phyloP scores from a whole-genome alignment of 2,888 invertebrate genomes.

The Therioaphis trifolii region DNA sequence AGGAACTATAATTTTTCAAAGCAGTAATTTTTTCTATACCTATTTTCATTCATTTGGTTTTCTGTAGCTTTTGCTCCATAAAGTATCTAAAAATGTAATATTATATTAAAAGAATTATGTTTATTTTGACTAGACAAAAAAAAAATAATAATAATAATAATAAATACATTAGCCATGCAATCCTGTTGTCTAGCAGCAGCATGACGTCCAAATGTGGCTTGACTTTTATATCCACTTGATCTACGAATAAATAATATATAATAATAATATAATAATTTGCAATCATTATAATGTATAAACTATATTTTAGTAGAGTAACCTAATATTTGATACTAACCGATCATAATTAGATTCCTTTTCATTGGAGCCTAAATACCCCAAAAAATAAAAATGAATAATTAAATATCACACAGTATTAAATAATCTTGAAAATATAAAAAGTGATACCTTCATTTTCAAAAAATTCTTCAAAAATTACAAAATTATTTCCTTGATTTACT shows the following conservation, averaged over 20 bases:
- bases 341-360: neutral
- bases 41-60: neutral
- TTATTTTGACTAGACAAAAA: neutral
- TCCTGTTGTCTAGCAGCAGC: constrained; percentile 57
- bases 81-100: constrained; percentile 33
- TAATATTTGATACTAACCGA: constrained; percentile 30
- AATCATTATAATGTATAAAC: no score
- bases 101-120: neutral
- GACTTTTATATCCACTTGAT: constrained; percentile 54
- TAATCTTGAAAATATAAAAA: neutral
- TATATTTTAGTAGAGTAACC: neutral
- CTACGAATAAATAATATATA: constrained; percentile 17
- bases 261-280: no score
- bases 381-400: neutral
- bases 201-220: constrained; percentile 57
- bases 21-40: constrained; percentile 8
- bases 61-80: constrained; percentile 35
- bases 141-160: neutral
- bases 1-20: neutral
- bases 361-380: neutral
- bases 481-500: constrained; percentile 87
- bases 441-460: constrained; percentile 69
- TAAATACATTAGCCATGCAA: constrained; percentile 56
- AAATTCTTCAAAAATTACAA: constrained; percentile 86
- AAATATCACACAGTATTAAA: neutral